Conservation (phyloP, 2,797 vertebrate species). For the Mareca penelope region DNA sequence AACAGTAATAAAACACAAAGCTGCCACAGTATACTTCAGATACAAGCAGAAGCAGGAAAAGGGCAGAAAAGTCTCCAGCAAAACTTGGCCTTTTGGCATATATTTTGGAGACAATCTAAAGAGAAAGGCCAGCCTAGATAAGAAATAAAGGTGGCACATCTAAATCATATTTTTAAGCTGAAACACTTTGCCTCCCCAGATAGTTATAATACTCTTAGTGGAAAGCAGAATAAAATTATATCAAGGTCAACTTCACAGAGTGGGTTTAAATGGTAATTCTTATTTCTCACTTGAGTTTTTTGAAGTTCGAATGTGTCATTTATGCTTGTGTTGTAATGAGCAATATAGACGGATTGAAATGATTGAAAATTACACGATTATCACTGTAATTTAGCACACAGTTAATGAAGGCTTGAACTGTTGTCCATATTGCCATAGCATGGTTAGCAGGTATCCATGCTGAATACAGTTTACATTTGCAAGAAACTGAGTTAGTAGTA, state of each 20-base stretch:
- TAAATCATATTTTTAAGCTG: neutral
- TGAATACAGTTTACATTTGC: conserved; percentile 29
- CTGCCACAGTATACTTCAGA: neutral
- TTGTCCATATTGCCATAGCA: neutral
- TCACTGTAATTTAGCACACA: conserved; percentile 29
- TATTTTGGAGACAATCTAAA: neutral
- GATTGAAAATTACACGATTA: conserved; percentile 37
- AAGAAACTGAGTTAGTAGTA: conserved; percentile 17
- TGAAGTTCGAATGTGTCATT: neutral
- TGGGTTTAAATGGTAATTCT: conserved; percentile 13
- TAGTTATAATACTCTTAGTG: neutral
- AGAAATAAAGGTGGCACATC: neutral
- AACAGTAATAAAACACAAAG: neutral
- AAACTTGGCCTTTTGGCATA: neutral
- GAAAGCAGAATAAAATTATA: conserved; percentile 1
- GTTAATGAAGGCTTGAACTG: conserved; percentile 59
- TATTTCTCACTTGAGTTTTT: conserved; percentile 9
- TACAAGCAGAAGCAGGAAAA: neutral
- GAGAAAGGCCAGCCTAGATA: neutral
- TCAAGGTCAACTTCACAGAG: neutral
- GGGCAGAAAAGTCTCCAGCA: neutral
- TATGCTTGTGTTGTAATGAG: neutral
- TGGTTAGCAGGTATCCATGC: neutral
- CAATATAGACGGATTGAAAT: neutral
- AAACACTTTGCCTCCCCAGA: neutral